These are phyloP conservation scores for Tachystola acroxantha DNA, from an alignment of 2,888 invertebrate species.

Conservation along the genomic window DNA sequence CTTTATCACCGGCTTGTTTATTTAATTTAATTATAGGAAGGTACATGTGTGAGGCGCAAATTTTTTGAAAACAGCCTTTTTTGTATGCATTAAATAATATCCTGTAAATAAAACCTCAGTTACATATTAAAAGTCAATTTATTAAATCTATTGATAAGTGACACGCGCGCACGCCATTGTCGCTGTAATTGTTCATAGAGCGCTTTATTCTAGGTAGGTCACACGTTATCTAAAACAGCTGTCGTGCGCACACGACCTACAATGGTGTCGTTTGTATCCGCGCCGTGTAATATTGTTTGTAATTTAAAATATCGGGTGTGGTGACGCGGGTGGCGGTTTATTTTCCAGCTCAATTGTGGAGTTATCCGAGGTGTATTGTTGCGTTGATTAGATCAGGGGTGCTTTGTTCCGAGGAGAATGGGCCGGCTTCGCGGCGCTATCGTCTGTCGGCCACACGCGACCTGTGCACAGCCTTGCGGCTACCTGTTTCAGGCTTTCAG, in stretches of 20 bases:
- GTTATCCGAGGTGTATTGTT: constrained; percentile 68
- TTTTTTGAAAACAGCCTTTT: no score
- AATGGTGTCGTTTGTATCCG: constrained; percentile 67
- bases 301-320: constrained; percentile 68
- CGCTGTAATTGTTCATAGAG: constrained; percentile 48
- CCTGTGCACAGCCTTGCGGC: constrained; percentile 40
- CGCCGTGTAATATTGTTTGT: constrained; percentile 68
- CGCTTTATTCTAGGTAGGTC: constrained; percentile 65
- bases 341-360: constrained; percentile 60
- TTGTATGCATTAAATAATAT: no score
- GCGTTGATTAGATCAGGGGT: constrained; percentile 71
- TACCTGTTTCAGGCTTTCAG: constrained; percentile 29
- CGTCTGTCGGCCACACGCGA: constrained; percentile 52
- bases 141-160: constrained; percentile 18
- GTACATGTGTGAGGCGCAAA: no score
- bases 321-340: constrained; percentile 49
- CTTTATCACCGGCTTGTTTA: no score
- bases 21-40: no score
- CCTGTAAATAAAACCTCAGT: no score
- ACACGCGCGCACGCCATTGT: constrained; percentile 33
- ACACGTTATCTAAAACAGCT: constrained; percentile 74
- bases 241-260: constrained; percentile 62
- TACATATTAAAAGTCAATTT: no score
- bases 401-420: constrained; percentile 65
- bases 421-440: constrained; percentile 43